phyloP scores from a whole-genome alignment of 2,797 vertebrate genomes.

The Sebastes variabilis region DNA sequence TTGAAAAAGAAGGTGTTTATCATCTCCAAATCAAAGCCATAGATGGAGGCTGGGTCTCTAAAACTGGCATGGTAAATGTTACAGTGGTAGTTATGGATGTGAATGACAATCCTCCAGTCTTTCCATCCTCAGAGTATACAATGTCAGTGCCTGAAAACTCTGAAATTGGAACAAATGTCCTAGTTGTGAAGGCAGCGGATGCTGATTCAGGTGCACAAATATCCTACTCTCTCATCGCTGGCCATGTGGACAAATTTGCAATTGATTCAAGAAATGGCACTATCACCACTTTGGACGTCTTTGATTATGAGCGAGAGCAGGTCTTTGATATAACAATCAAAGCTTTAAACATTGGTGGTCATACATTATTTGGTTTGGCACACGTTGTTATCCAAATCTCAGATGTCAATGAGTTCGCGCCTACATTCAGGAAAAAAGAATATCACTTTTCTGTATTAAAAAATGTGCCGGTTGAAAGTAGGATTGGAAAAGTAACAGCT shows the following conservation, averaged over 20 bases:
- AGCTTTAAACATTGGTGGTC: constrained; percentile 69
- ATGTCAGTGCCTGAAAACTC: constrained; percentile 77
- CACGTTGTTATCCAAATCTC: constrained; percentile 74
- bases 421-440: constrained; percentile 68
- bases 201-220: constrained; percentile 76
- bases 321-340: constrained; percentile 79
- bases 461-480: constrained; percentile 67
- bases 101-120: constrained; percentile 83
- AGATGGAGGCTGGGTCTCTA: constrained; percentile 79
- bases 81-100: constrained; percentile 79
- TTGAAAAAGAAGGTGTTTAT: constrained; percentile 71
- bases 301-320: constrained; percentile 82
- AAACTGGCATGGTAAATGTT: constrained; percentile 69
- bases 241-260: constrained; percentile 73
- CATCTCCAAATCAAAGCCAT: constrained; percentile 67
- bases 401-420: constrained; percentile 82
- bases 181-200: constrained; percentile 73
- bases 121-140: constrained; percentile 66
- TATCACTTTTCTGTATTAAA: constrained; percentile 80
- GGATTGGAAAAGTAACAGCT: constrained; percentile 77
- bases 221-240: constrained; percentile 78
- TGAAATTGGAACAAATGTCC: constrained; percentile 65
- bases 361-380: constrained; percentile 71
- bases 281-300: constrained; percentile 72
- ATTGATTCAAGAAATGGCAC: constrained; percentile 77